Base-by-base conservation (phyloP, 1,140 invertebrate species). In the Pollicipes pollicipes region DNA sequence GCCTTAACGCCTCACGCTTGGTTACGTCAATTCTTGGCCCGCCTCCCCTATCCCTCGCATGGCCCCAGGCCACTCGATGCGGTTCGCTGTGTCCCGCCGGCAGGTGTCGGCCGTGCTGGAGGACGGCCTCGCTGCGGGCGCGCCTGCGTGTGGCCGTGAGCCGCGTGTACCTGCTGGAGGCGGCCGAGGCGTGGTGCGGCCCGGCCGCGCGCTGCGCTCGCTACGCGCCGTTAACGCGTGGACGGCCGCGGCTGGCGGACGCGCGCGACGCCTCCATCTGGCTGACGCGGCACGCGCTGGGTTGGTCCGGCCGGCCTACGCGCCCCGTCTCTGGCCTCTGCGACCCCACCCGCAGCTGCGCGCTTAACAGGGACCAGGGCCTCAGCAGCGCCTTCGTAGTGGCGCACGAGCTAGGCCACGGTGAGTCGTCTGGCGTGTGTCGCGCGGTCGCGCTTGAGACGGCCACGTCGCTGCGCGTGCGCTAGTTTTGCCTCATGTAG, bases 341-440 rank as follows among this genome's bases (percentile, higher is more conserved):
- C 77, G 84, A 89, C 73, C 83, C 85, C 0, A 79, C 82, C 21
- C 77, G 88, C 17, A 89, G 87, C n/a, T 90, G 88, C 70, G 86
- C 88, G 3, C 81, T 90, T 16, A 88, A 88, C 77, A 83, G 85
- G 45, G 89, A 91, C 75, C 88, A 90, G 77, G 89, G 89, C 0
- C 82, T 90, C 30, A 88, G 87, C 17, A 89, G 88, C 69, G 88
- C 88, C 3, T 90, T 91, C 77, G 88, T 90, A 72, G 88, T 90
- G 26, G 88, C 89, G 0, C 89, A 91, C 77, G 89, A 90, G 80
- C 83, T 90, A 72, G 89, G 85, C 0, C 89, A 91, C 77, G 83
- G n/a, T n/a, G n/a, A n/a, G n/a, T n/a, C n/a, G n/a, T n/a, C n/a
- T n/a, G n/a, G n/a, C n/a, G n/a, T n/a, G n/a, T n/a, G n/a, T n/a